phyloP scores from a whole-genome alignment of 1,140 invertebrate genomes.

The Caerostris darwini region DNA sequence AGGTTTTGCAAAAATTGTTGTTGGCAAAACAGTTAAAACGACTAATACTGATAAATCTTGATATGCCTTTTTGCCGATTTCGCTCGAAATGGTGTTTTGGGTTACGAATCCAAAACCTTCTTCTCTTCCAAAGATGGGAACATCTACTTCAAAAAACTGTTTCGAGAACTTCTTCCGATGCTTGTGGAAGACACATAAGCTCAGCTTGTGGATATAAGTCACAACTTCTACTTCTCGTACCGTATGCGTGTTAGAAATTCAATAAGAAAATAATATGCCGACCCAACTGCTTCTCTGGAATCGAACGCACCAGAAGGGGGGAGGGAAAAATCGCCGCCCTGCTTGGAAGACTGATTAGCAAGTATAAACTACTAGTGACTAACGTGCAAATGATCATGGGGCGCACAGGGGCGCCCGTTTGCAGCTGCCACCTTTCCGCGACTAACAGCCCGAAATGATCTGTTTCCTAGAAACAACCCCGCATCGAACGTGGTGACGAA shows the following conservation, averaged over 20 bases:
- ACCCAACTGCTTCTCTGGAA: not conserved
- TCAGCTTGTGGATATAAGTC: slow-evolving; percentile 35
- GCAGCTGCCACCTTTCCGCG: slow-evolving; percentile 63
- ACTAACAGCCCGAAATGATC: slow-evolving; percentile 42
- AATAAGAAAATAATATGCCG: slow-evolving; percentile 54
- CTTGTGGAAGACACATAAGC: slow-evolving; percentile 47
- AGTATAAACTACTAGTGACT: slow-evolving; percentile 64
- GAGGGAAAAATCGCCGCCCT: slow-evolving; percentile 13
- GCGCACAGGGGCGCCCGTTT: slow-evolving; percentile 38
- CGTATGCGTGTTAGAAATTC: slow-evolving; percentile 34
- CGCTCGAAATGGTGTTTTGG: not conserved
- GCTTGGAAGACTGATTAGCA: slow-evolving; percentile 66
- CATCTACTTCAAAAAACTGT: slow-evolving; percentile 28
- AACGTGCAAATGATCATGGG: slow-evolving; percentile 51
- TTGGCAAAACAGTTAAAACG: not conserved
- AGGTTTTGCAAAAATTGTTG: not conserved
- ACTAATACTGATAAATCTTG: not conserved
- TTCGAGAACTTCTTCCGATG: not conserved
- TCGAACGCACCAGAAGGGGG: not conserved
- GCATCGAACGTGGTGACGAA: slow-evolving; percentile 22
- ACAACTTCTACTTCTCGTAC: not conserved
- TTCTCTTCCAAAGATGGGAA: not conserved
- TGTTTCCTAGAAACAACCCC: not conserved
- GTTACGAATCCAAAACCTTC: not conserved
- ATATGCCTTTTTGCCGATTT: not conserved